Evolutionary conservation across 2,888 invertebrate genomes (phyloP), one percentile per base, ranked within the genome.

Genomic region (Lordiphosa fenestrarum): DNA sequence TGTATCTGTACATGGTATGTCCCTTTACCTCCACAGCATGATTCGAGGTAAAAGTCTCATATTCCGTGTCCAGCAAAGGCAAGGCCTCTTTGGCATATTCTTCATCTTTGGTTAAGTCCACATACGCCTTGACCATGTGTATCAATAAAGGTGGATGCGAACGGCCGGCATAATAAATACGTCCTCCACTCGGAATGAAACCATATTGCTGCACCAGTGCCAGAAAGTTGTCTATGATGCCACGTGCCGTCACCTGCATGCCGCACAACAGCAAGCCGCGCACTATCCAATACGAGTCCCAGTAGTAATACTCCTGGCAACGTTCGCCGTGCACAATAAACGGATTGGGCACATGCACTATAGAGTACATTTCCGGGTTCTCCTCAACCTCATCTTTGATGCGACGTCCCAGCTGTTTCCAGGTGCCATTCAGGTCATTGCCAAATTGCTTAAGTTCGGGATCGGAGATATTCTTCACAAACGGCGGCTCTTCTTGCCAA

Each of bases 271-370:
- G 90, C 0, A 98, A 91, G 0, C 98, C 98, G 73, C 95, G 93
- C 67, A 98, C 91, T 50, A 96, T 95, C 97, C 98, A 98, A 87
- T 96, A 98, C 0, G 96, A 95, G 87, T 98, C 98, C 98, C 98
- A 98, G 88, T 98, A 98, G 89, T 97, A 98, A 86, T 94, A 95
- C 88, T 95, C 95, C n/a, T 93, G 91, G 83, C 95, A 95, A 66
- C 97, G 91, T 4, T 97, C 97, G 35, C 98, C 97, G 10, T 98
- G 97, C 0, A 98, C 94, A 69, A 96, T 94, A 3, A 95, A 94
- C 10, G 94, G 94, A 86, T 98, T 92, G 0, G 95, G 93, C 1
- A 98, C 94, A 80, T 95, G 95, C 71, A 98, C 94, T 66, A 97
- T 93, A 51, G 97, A 97, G 90, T 96, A 96, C 19, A 92, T 90